Percentiles rank a stretch among this genome's conserved stretches.
Conservation (phyloP, 2,888 invertebrate species). For the Tetropium fuscum region DNA sequence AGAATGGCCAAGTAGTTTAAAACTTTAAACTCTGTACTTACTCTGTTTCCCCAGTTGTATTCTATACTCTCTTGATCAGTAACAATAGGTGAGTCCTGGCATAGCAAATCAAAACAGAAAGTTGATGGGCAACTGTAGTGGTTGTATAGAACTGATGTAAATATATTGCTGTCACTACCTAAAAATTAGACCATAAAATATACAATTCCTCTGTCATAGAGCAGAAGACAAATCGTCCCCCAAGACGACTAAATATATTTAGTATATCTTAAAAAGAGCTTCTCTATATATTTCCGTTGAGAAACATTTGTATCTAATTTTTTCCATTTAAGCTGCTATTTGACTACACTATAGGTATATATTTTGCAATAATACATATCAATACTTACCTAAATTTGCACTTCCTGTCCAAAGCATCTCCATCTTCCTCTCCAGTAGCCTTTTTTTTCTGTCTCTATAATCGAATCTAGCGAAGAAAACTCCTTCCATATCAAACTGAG, state of each 20-base stretch:
- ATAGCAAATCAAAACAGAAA: slow-evolving; percentile 71
- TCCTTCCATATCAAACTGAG: slow-evolving; percentile 78
- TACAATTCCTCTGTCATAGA: no score
- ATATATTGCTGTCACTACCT: slow-evolving; percentile 57
- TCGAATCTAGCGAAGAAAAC: slow-evolving; percentile 78
- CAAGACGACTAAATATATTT: no score
- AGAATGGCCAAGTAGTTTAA: no score
- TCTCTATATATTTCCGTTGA: no score
- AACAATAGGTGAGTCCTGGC: slow-evolving; percentile 67
- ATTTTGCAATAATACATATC: not conserved
- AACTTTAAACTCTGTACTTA: no score
- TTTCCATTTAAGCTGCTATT: not conserved
- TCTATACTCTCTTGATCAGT: slow-evolving; percentile 68
- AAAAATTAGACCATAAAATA: not conserved
- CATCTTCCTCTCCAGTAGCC: slow-evolving; percentile 71
- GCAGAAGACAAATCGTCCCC: no score
- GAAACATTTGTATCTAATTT: not conserved
- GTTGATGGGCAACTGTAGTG: slow-evolving; percentile 70
- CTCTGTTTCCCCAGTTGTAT: slow-evolving; percentile 67
- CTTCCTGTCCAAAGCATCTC: slow-evolving; percentile 79
- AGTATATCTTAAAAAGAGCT: no score
- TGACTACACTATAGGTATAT: no score
- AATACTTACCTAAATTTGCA: slow-evolving; percentile 48
- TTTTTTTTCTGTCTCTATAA: slow-evolving; percentile 71
- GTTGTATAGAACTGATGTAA: slow-evolving; percentile 52